Evolutionary conservation across 2,888 invertebrate species (phyloP).

Genomic region (Mamestra brassicae): DNA sequence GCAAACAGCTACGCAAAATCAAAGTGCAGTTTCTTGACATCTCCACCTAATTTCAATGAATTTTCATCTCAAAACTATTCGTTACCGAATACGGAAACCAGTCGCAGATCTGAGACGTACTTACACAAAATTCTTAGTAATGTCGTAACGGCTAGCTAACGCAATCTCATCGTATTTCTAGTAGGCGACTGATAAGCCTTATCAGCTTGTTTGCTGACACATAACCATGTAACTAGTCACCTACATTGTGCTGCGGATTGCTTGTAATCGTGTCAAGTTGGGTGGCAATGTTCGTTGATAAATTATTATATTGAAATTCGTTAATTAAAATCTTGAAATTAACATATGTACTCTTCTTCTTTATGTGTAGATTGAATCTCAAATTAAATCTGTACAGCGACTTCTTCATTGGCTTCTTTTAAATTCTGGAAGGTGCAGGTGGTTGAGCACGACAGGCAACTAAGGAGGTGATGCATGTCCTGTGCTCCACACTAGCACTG

Average conservation of each 20-base stretch:
- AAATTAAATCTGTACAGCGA: too few relatives aligned
- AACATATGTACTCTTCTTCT: too few relatives aligned
- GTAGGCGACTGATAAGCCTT: slow-evolving; percentile 51
- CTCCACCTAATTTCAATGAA: background rate
- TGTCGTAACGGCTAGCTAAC: slow-evolving; percentile 47
- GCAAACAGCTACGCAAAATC: background rate
- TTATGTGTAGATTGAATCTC: too few relatives aligned
- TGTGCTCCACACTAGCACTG: too few relatives aligned
- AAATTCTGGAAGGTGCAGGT: too few relatives aligned
- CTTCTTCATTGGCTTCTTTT: too few relatives aligned
- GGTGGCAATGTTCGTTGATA: background rate
- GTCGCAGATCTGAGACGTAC: slow-evolving; percentile 11
- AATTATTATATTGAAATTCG: background rate
- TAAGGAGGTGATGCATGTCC: too few relatives aligned
- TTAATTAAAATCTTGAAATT: background rate
- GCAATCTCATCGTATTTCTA: slow-evolving; percentile 57
- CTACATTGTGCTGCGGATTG: slow-evolving; percentile 50
- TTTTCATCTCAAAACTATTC: slow-evolving; percentile 1
- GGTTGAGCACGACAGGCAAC: too few relatives aligned
- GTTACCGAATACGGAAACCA: slow-evolving; percentile 47
- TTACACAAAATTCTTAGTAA: slow-evolving; percentile 52
- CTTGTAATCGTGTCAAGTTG: slow-evolving; percentile 47
- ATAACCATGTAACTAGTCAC: slow-evolving; percentile 57
- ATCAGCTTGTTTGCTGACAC: slow-evolving; percentile 57
- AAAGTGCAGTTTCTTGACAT: background rate